Conservation (phyloP, 2,113 vertebrate species). For the Aramus guarauna region DNA sequence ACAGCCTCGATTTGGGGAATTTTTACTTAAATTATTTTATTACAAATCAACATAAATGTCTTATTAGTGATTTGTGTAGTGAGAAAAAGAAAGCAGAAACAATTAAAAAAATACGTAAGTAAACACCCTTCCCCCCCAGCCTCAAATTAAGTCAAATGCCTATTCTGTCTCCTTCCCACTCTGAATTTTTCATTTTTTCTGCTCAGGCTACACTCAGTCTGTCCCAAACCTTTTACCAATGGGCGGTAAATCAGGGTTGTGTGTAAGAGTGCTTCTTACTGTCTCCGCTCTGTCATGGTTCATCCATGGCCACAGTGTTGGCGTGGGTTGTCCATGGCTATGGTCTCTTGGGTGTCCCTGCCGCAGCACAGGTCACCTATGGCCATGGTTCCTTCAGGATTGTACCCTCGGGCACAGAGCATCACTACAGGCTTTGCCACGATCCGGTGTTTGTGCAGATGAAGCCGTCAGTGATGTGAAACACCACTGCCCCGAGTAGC, state of each 20-base stretch:
- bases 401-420: accelerated
- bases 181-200: neutral
- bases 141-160: neutral
- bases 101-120: neutral
- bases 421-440: neutral
- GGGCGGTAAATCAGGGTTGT: neutral
- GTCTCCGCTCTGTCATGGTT: neutral
- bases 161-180: neutral
- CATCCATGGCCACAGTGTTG: neutral
- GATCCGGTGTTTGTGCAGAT: neutral
- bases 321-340: neutral
- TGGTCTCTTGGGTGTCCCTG: neutral
- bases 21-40: neutral
- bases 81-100: neutral
- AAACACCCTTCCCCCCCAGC: neutral
- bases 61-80: neutral
- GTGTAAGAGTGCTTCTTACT: neutral
- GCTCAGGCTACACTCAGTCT: neutral
- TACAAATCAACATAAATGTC: neutral
- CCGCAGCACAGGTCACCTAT: accelerated
- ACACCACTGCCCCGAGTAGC: neutral
- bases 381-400: neutral
- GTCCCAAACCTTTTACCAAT: neutral
- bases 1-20: neutral
- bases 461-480: neutral